Evolutionary conservation across 1,140 invertebrate genomes (phyloP).

Genomic region (Agrypnia vestita): DNA sequence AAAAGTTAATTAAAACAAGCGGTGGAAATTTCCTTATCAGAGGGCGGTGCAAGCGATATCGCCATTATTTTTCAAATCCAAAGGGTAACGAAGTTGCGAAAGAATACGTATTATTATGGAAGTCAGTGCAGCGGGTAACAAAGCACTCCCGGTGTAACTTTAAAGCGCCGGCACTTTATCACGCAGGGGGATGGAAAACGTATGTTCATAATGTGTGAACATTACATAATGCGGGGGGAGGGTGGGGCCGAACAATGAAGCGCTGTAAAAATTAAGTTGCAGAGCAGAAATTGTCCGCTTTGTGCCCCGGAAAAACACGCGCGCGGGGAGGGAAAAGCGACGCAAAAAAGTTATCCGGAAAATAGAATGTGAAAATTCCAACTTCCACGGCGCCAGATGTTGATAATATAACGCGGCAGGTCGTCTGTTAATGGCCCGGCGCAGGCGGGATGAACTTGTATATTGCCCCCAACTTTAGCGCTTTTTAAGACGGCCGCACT

Average conservation of each 20-base stretch:
- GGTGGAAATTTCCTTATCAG: no score
- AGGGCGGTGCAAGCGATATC: no score
- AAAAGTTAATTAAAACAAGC: no score
- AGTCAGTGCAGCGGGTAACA: not conserved
- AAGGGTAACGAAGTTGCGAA: not conserved
- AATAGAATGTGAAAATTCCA: slow-evolving; percentile 49
- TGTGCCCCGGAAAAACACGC: slow-evolving; percentile 39
- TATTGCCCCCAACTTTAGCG: not conserved
- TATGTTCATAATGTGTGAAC: slow-evolving; percentile 46
- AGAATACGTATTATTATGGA: not conserved
- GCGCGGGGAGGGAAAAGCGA: slow-evolving; percentile 20
- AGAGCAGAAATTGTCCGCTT: slow-evolving; percentile 38
- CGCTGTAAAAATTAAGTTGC: slow-evolving; percentile 48
- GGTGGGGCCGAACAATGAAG: slow-evolving; percentile 23
- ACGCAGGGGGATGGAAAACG: slow-evolving; percentile 21
- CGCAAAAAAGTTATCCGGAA: slow-evolving; percentile 32
- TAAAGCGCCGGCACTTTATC: slow-evolving; percentile 20
- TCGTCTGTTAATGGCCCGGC: slow-evolving; percentile 46
- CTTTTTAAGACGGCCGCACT: slow-evolving; percentile 9
- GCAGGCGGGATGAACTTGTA: slow-evolving; percentile 34
- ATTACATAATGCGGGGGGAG: slow-evolving; percentile 20
- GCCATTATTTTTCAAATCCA: no score
- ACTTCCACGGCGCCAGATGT: slow-evolving; percentile 47
- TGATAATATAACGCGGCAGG: slow-evolving; percentile 53
- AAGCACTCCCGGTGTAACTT: slow-evolving; percentile 10